Evolutionary conservation across 2,797 vertebrate species (phyloP).

Genomic region (Chaetophractus vellerosus): DNA sequence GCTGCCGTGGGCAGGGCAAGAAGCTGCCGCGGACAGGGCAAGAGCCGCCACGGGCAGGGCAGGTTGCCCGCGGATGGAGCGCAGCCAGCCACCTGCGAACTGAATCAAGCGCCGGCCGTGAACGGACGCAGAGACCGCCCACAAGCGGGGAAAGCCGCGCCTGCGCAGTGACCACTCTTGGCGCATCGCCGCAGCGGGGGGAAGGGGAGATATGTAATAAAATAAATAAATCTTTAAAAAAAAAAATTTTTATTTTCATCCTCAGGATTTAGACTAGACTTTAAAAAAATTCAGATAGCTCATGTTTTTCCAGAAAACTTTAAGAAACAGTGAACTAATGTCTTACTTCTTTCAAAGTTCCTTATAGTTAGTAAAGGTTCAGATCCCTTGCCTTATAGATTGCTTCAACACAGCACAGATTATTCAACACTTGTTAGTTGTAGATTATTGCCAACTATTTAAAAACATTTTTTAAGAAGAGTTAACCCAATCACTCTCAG

Average conservation of each 20-base stretch:
- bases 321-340: neutral
- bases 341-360: conserved; percentile 65
- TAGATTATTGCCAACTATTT: conserved; percentile 53
- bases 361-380: conserved; percentile 8
- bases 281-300: neutral
- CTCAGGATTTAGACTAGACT: neutral
- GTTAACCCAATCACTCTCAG: neutral
- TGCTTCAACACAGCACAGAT: conserved; percentile 15
- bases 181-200: no score
- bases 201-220: no score
- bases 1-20: no score
- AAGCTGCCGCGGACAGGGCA: no score
- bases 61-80: no score
- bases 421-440: conserved; percentile 46
- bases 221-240: no score
- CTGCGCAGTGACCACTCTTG: no score
- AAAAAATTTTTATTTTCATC: conserved; percentile 63
- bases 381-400: conserved; percentile 19
- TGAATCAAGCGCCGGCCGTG: no score
- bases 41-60: no score
- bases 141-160: no score
- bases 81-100: no score
- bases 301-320: conserved; percentile 54
- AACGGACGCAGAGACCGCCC: no score
- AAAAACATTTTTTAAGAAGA: conserved; percentile 32